Percentiles rank a stretch among this genome's conserved stretches.
phyloP scores from a whole-genome alignment of 2,113 vertebrate genomes.

The Prietella phreatophila region DNA sequence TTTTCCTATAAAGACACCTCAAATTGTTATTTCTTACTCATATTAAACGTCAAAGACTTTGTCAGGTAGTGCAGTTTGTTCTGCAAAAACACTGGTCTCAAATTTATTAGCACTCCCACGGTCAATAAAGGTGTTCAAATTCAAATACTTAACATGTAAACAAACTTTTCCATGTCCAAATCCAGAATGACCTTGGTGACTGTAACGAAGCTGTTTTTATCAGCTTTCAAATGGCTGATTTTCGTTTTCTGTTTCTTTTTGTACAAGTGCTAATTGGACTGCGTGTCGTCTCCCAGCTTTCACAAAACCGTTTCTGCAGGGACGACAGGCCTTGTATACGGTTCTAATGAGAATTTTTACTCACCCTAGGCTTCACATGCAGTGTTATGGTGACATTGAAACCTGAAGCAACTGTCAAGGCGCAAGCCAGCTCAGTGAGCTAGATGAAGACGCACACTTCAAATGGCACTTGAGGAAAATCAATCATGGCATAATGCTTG shows the following conservation, averaged over 20 bases:
- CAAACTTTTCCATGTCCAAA: not conserved
- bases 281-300: constrained; percentile 11
- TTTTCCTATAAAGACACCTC: not conserved
- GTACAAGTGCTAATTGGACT: constrained; percentile 33
- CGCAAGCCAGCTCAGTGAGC: not conserved
- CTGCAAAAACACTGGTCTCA: not conserved
- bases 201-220: not conserved
- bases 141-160: not conserved
- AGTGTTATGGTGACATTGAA: not conserved
- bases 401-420: constrained; percentile 4
- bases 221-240: constrained; percentile 27
- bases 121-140: not conserved
- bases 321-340: constrained; percentile 1
- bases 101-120: not conserved
- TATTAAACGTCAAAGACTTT: not conserved
- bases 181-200: constrained; percentile 7
- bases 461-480: constrained; percentile 30
- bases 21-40: not conserved
- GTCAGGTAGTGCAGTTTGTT: not conserved
- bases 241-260: constrained; percentile 22
- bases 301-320: constrained; percentile 20
- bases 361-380: constrained; percentile 9
- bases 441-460: constrained; percentile 25
- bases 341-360: constrained; percentile 28
- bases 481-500: constrained; percentile 22